Conservation (phyloP, 2,113 vertebrate species). For the Cavia aperea region DNA sequence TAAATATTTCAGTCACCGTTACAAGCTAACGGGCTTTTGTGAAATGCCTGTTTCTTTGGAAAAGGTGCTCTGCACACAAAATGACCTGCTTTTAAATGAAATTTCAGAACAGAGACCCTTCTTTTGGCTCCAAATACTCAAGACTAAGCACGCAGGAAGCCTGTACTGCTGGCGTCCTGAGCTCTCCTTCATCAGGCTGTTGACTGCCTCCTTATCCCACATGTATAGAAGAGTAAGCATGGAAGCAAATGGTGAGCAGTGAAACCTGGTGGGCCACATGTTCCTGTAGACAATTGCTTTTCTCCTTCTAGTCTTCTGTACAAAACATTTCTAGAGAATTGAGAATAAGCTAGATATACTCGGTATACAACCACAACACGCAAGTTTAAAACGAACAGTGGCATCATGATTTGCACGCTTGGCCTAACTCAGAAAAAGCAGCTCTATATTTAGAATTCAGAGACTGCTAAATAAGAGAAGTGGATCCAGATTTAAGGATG, state of each 20-base stretch:
- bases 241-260: background rate
- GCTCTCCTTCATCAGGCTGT: background rate
- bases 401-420: background rate
- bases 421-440: background rate
- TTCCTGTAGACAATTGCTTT: background rate
- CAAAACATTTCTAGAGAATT: background rate
- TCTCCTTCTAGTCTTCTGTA: background rate
- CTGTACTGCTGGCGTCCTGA: rapidly evolving
- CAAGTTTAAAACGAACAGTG: background rate
- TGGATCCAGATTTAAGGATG: background rate
- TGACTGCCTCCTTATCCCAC: background rate
- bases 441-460: background rate
- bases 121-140: background rate
- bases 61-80: slow-evolving; percentile 40
- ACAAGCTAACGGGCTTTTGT: slow-evolving; percentile 44
- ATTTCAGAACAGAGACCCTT: slow-evolving; percentile 15
- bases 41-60: slow-evolving; percentile 32
- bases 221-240: background rate
- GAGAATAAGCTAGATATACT: background rate
- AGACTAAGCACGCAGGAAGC: background rate
- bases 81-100: slow-evolving; percentile 24
- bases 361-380: background rate
- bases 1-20: slow-evolving; percentile 22
- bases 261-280: background rate
- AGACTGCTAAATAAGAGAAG: background rate